Conservation (phyloP, 2,797 vertebrate genomes). For the Lophius americanus region DNA sequence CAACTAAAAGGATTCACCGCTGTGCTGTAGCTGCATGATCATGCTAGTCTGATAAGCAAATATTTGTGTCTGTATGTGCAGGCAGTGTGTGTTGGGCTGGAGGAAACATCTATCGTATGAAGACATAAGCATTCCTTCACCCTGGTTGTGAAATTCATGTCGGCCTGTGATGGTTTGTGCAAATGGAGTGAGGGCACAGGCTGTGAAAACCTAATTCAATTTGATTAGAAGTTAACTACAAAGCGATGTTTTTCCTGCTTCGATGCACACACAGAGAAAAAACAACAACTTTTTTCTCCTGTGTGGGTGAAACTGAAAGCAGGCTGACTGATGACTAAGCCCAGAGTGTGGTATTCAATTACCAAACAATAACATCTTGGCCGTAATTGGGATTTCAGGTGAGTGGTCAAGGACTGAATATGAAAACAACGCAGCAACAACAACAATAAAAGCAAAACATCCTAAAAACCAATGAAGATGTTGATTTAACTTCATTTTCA, state of each 20-base stretch:
- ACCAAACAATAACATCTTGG: conserved; percentile 61
- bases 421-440: neutral
- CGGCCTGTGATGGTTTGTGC: conserved; percentile 73
- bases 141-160: conserved; percentile 73
- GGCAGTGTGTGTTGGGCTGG: conserved; percentile 31
- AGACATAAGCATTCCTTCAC: conserved; percentile 66
- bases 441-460: neutral
- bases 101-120: conserved; percentile 40
- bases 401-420: conserved; percentile 48
- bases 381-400: conserved; percentile 64
- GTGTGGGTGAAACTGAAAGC: conserved; percentile 54
- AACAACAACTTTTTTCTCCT: conserved; percentile 41
- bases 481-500: conserved; percentile 24
- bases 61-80: conserved; percentile 21
- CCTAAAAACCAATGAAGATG: neutral
- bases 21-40: conserved; percentile 62
- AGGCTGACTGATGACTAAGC: conserved; percentile 63
- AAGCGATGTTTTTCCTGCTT: conserved; percentile 76
- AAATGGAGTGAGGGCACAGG: conserved; percentile 74
- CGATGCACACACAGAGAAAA: conserved; percentile 38
- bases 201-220: conserved; percentile 79
- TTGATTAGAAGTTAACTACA: conserved; percentile 78
- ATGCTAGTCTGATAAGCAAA: conserved; percentile 67
- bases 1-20: conserved; percentile 64
- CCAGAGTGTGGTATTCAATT: conserved; percentile 57